Evolutionary conservation across 1,140 invertebrate genomes (phyloP).

Genomic region (Lucilia cuprina): DNA sequence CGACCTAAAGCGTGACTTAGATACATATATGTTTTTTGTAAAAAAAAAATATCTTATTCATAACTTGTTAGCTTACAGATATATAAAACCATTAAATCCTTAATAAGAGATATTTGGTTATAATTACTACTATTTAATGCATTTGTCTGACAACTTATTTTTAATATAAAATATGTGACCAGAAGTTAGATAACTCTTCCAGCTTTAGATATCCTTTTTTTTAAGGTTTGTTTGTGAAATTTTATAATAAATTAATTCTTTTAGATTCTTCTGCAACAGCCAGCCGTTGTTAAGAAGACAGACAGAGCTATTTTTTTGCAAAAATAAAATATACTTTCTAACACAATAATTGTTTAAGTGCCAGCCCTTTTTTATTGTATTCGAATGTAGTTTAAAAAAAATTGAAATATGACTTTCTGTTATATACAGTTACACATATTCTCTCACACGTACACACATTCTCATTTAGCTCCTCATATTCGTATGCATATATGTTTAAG

Average conservation of each 20-base stretch:
- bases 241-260: not conserved
- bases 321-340: not conserved
- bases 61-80: no score
- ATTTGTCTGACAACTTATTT: no score
- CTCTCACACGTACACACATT: not conserved
- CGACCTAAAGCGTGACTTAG: no score
- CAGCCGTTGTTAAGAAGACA: not conserved
- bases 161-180: no score
- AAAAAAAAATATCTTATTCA: no score
- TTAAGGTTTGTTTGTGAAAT: no score
- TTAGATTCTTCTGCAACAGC: not conserved
- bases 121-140: no score
- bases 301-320: not conserved
- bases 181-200: no score
- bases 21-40: no score
- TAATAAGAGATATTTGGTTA: no score
- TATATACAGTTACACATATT: not conserved
- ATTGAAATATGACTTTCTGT: not conserved
- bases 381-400: not conserved
- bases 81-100: no score
- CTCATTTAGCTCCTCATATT: not conserved
- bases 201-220: no score
- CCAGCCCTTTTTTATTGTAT: not conserved
- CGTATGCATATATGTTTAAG: not conserved
- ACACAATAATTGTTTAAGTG: constrained; percentile 6